A percentile compares a stretch with the other conserved stretches of the same genome.
Conservation (phyloP, 2,888 invertebrate species). For the Thymelicus lineola region DNA sequence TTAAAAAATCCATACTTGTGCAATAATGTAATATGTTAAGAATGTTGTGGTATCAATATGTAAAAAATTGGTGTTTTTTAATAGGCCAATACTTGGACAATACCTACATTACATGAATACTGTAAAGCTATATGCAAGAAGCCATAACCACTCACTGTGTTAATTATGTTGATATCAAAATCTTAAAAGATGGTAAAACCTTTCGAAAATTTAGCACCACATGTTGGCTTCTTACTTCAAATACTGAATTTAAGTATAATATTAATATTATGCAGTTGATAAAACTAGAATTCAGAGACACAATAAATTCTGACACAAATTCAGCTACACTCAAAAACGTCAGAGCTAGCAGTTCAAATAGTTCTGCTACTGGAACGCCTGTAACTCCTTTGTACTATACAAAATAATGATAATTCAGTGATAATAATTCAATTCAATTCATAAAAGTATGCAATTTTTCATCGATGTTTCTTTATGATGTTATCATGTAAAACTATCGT, state of each 20-base stretch:
- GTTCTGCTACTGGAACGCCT: too few relatives aligned
- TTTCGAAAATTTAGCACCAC: slow-evolving; percentile 84
- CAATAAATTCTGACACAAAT: background rate
- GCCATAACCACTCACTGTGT: slow-evolving; percentile 55
- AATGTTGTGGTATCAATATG: background rate
- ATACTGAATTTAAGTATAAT: slow-evolving; percentile 54
- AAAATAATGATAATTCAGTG: too few relatives aligned
- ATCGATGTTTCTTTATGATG: too few relatives aligned
- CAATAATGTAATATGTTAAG: background rate
- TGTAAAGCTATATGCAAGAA: slow-evolving; percentile 31
- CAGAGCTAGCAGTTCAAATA: too few relatives aligned
- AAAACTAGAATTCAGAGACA: slow-evolving; percentile 14
- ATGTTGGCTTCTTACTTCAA: slow-evolving; percentile 77
- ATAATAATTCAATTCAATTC: too few relatives aligned
- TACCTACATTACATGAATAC: slow-evolving; percentile 12
- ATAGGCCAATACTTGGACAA: slow-evolving; percentile 24
- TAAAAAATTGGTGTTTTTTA: slow-evolving; percentile 24
- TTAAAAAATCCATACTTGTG: slow-evolving; percentile 17
- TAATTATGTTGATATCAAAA: slow-evolving; percentile 72
- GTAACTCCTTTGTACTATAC: too few relatives aligned
- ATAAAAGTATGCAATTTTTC: too few relatives aligned
- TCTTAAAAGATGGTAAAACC: slow-evolving; percentile 78
- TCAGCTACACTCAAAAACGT: too few relatives aligned
- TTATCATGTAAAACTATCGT: too few relatives aligned
- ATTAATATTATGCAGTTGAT: slow-evolving; percentile 40